Conservation (phyloP, 2,797 vertebrate species). For the Tympanoctomys barrerae region DNA sequence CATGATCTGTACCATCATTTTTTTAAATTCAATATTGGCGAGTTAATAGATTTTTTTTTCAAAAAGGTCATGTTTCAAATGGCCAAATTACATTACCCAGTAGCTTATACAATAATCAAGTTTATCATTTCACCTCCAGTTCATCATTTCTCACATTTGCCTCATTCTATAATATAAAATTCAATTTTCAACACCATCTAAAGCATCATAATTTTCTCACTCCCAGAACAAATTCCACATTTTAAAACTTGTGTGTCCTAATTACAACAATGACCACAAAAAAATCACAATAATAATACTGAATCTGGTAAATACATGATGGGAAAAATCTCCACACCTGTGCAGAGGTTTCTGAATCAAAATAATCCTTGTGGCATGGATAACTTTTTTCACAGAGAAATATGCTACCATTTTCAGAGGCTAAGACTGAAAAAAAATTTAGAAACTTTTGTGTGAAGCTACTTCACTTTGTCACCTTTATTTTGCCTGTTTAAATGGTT, state of each 20-base stretch:
- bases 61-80: constrained; percentile 73
- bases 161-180: neutral
- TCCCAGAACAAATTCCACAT: neutral
- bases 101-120: constrained; percentile 70
- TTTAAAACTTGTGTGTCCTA: neutral
- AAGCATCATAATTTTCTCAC: neutral
- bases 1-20: constrained; percentile 21
- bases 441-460: neutral
- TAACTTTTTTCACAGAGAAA: neutral
- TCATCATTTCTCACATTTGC: neutral
- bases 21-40: neutral
- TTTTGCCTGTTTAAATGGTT: neutral
- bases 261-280: neutral
- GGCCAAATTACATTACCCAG: constrained; percentile 57
- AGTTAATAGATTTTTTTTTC: constrained; percentile 69
- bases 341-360: neutral
- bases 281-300: neutral
- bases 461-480: neutral
- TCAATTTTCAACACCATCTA: neutral
- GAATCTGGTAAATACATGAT: neutral
- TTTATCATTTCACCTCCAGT: neutral
- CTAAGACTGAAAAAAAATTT: neutral
- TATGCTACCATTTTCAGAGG: neutral
- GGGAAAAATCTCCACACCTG: fast-evolving
- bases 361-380: neutral